Evolutionary conservation across 2,113 vertebrate genomes (phyloP), one percentile per base, ranked within the genome.

Genomic region (Albula glossodonta): DNA sequence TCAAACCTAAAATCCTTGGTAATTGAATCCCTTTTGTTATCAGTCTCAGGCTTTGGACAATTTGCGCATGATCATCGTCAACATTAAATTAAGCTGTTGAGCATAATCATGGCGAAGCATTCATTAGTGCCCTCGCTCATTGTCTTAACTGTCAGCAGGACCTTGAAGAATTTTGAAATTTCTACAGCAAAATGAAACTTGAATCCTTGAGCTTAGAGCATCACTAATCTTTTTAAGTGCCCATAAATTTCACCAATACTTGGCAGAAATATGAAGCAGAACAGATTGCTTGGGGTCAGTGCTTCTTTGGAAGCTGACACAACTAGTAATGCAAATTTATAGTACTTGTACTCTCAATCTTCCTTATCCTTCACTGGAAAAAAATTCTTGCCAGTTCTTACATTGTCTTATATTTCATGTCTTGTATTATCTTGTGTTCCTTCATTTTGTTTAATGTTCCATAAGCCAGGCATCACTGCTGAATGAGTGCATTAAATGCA

Each of bases 181-280:
- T 51, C 77, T 49, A 22, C 41, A 22, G 53, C 9, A 19, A 51
- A 63, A 25, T 19, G 50, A 81, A 48, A n/a, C 51, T 5, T 41
- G n/a, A 74, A 56, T 51, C 79, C 63, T 83, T 25, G 83, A 80
- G n/a, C 82, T 79, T 48, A n/a, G 83, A 83, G 85, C 89, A 87
- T 88, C 77, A 17, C 87, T 88, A 89, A 91, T 90, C 88, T 88
- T 78, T 78, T n/a, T 88, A 90, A 91, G 88, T 91, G 89, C 81
- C 85, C 60, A 85, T 89, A 85, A 87, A 89, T 90, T 88, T 82
- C n/a, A 70, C 8, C 9, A 66, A 81, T 85, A 51, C 80, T 79
- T 6, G 85, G 25, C 78, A 52, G 53, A 60, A 77, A 81, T 81
- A 78, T 80, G 57, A 81, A 79, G 81, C 66, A 70, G 19, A 63